Evolutionary conservation across 1,140 invertebrate genomes (phyloP).

Genomic region (Samia ricini): DNA sequence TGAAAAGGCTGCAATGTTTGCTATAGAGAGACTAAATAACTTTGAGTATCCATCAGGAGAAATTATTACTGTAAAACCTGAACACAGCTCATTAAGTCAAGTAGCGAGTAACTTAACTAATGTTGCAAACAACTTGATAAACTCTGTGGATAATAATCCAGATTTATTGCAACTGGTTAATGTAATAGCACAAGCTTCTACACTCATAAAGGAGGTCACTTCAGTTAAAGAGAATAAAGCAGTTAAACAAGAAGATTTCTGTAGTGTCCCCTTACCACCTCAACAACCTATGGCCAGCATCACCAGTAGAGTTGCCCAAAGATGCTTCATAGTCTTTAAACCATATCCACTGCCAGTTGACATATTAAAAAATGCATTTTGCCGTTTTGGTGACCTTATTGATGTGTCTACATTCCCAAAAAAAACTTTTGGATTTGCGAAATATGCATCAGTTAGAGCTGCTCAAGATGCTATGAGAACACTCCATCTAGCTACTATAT

Average conservation of each 20-base stretch:
- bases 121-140: slow-evolving; percentile 63
- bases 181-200: slow-evolving; percentile 63
- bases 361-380: slow-evolving; percentile 93
- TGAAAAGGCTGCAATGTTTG: slow-evolving; percentile 49
- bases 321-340: slow-evolving; percentile 86
- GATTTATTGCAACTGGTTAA: slow-evolving; percentile 57
- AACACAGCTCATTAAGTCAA: slow-evolving; percentile 49
- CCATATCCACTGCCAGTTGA: slow-evolving; percentile 88
- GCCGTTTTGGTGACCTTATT: slow-evolving; percentile 94
- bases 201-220: slow-evolving; percentile 57
- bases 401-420: slow-evolving; percentile 93
- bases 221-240: slow-evolving; percentile 25
- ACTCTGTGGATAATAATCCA: slow-evolving; percentile 46
- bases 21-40: slow-evolving; percentile 56
- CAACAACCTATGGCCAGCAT: slow-evolving; percentile 84
- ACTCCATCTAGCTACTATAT: slow-evolving; percentile 88
- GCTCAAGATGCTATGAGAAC: slow-evolving; percentile 89
- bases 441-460: slow-evolving; percentile 88
- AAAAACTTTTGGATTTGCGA: slow-evolving; percentile 95
- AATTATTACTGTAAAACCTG: slow-evolving; percentile 51
- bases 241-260: slow-evolving; percentile 37
- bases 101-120: slow-evolving; percentile 53
- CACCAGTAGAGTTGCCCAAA: slow-evolving; percentile 46
- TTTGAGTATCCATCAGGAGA: slow-evolving; percentile 71
- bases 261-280: slow-evolving; percentile 83